Evolutionary conservation across 1,140 invertebrate genomes (phyloP), one percentile per base, ranked within the genome.

Genomic region (Drosophila varians): DNA sequence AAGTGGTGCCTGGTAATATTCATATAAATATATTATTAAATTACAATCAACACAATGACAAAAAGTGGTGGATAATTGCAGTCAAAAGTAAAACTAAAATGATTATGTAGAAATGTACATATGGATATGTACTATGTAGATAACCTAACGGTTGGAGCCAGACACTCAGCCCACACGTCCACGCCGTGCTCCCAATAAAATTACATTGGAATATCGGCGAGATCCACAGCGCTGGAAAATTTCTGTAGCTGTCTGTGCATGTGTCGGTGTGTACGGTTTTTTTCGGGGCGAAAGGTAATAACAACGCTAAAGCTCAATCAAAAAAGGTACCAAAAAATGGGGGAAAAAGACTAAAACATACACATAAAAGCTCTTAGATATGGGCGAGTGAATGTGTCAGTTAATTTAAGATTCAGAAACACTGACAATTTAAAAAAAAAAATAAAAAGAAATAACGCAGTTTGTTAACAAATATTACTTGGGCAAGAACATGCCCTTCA

Each of bases 151-250:
- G 28, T 31, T 9, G 28, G 28, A 31, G 9, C 28, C 28, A 31
- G 36, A 1, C 45, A 23, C 14, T 19, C 42, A 55, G 52, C 47
- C 48, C 45, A 49, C 61, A 16, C 43, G 2, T 25, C 2, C 11
- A 16, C 23, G 25, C 42, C 31, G 12, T 4, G 23, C 28, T 12
- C 7, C 61, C 25, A 66, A 66, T 66, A 65, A 66, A 66, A 66
- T 65, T 66, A 60, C 62, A 66, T 65, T 66, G 62, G 62, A 66
- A 66, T 66, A 66, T 66, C 62, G 62, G 58, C 45, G 64, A 65
- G 31, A 46, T 66, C 46, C 61, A 45, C 26, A 65, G 62, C 52
- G 66, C 62, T 66, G 62, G 62, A 66, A 66, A 62, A 62, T 58
- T 45, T 47, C 55, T 62, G 60, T 36, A 66, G 36, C 45, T 52